phyloP scores from a whole-genome alignment of 2,888 invertebrate genomes.

The Lochmaea crataegi region DNA sequence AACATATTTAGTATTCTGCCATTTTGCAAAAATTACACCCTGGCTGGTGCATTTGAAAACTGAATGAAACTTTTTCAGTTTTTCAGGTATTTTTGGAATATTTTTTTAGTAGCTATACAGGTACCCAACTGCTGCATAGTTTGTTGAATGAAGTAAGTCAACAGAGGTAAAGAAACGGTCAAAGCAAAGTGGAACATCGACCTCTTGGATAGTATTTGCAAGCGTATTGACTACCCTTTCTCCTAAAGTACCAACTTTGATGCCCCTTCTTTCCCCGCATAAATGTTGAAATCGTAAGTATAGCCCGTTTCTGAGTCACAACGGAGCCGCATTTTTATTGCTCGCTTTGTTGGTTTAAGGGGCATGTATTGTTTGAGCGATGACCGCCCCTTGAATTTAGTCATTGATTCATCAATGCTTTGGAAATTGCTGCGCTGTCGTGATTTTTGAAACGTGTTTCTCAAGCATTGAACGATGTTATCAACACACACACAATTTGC shows the following conservation, averaged over 20 bases:
- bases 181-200: too few species aligned
- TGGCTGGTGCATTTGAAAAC: slow-evolving; percentile 18
- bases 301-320: too few species aligned
- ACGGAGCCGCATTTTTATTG: too few species aligned
- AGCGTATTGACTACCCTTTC: too few species aligned
- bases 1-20: slow-evolving; percentile 53
- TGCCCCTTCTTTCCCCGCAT: slow-evolving; percentile 17
- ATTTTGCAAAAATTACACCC: slow-evolving; percentile 20
- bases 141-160: neutral
- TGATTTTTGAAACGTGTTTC: slow-evolving; percentile 16
- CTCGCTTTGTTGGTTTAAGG: too few species aligned
- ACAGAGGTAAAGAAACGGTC: slow-evolving; percentile 23
- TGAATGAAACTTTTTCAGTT: slow-evolving; percentile 13
- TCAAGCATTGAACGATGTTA: slow-evolving; percentile 22
- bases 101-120: slow-evolving; percentile 12
- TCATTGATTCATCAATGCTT: neutral
- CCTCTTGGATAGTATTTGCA: too few species aligned
- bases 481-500: slow-evolving; percentile 15
- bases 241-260: too few species aligned
- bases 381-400: too few species aligned
- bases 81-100: too few species aligned
- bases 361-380: too few species aligned
- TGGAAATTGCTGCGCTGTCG: neutral
- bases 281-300: too few species aligned
- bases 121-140: slow-evolving; percentile 20